Base-by-base conservation (phyloP, 2,888 invertebrate genomes). In the Schizaphis graminum region DNA sequence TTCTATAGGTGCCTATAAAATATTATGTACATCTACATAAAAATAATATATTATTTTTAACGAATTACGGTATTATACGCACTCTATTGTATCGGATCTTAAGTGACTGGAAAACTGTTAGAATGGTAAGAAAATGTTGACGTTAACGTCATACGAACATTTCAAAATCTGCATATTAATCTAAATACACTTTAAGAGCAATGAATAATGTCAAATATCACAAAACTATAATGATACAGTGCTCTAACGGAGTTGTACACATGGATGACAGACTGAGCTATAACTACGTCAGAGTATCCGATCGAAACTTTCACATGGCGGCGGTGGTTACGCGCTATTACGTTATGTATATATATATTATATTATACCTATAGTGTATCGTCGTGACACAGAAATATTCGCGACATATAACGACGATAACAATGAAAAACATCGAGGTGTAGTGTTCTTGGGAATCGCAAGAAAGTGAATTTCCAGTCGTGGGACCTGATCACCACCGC, bases 291-390 rank as follows among this genome's bases (percentile, higher is more conserved):
- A 53, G 53, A 88, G 87, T n/a, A 35, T 28, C 41, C 44, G 53
- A 91, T 91, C 84, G 91, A 53, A 91, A 91, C 91, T 91, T 91
- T 91, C 91, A 91, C 91, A 91, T 53, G 77, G 53, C 53, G 61
- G 44, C 56, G 26, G 28, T 28, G 49, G 90, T 90, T 44, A 49
- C 90, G 67, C 67, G 67, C 49, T 67, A 67, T 67, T 90, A 47
- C 61, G 49, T 49, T 90, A 67, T 49, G 24, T 8, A 61, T 26
- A 57, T 28, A 53, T 53, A 53, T 49, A 86, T 47, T 47, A 91
- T 16, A 49, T 1, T 67, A 24, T 89, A n/a, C n/a, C n/a, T n/a
- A 89, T 41, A 49, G 35, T 91, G 1, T 49, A 13, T 44, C 91
- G 44, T 56, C 91, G 41, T 91, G 91, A 84, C 77, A 91, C 77